Evolutionary conservation across 1,140 invertebrate genomes (phyloP).

Genomic region (Temnothorax nylanderi): DNA sequence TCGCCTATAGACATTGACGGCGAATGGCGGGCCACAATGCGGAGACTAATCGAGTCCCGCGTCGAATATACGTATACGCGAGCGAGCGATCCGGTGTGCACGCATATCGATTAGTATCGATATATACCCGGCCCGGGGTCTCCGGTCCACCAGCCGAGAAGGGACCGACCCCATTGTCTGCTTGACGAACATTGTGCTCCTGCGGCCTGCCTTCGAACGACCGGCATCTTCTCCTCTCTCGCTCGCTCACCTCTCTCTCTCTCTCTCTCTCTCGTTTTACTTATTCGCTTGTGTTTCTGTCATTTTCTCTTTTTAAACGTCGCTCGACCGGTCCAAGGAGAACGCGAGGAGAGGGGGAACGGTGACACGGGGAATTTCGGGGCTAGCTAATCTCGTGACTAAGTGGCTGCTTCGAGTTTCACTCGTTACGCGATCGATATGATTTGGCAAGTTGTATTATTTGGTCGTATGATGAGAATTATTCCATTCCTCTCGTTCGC

Average conservation of each 20-base stretch:
- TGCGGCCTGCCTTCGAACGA: conserved; percentile 61
- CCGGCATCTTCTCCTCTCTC: conserved; percentile 21
- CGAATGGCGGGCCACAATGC: conserved; percentile 67
- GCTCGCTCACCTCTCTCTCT: neutral
- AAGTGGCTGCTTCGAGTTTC: conserved; percentile 61
- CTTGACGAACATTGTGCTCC: conserved; percentile 76
- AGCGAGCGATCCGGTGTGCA: conserved; percentile 31
- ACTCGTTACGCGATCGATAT: conserved; percentile 58
- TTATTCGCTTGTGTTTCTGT: conserved; percentile 65
- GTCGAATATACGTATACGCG: conserved; percentile 31
- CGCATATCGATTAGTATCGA: conserved; percentile 78
- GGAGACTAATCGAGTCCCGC: conserved; percentile 76
- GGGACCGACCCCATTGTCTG: conserved; percentile 72
- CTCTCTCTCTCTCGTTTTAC: neutral
- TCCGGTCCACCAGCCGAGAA: conserved; percentile 66
- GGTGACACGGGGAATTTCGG: conserved; percentile 70
- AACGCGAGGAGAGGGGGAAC: conserved; percentile 1
- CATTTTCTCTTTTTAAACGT: conserved; percentile 65
- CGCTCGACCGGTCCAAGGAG: neutral
- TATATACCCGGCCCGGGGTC: conserved; percentile 61
- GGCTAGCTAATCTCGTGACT: conserved; percentile 70
- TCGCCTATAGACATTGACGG: conserved; percentile 68
- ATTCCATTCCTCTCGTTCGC: neutral
- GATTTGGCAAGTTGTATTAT: conserved; percentile 11
- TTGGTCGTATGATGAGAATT: neutral